Percentiles rank a stretch among this genome's conserved stretches.
phyloP scores from a whole-genome alignment of 1,140 invertebrate species.

The Parapsyche elsis region DNA sequence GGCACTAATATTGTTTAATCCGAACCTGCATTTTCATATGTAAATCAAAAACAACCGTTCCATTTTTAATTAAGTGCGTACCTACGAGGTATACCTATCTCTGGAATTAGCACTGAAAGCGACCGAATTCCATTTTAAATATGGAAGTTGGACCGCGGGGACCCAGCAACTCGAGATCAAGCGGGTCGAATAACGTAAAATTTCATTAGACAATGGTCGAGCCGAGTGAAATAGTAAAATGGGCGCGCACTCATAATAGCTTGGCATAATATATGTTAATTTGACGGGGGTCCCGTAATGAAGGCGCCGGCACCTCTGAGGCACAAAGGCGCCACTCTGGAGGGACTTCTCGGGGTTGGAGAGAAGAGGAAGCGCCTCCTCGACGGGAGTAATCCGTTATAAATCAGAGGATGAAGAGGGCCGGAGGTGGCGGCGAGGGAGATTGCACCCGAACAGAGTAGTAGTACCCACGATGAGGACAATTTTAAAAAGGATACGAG shows the following conservation, averaged over 20 bases:
- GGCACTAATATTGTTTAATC: slow-evolving; percentile 10
- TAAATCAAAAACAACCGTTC: no score
- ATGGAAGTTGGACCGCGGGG: no score
- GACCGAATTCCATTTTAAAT: no score
- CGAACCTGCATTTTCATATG: no score
- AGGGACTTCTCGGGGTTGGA: not conserved
- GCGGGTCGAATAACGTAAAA: not conserved
- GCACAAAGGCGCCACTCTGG: not conserved
- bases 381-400: slow-evolving; percentile 53
- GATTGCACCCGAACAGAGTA: not conserved
- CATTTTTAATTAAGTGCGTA: no score
- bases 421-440: slow-evolving; percentile 17
- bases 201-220: not conserved
- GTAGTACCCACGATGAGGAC: not conserved
- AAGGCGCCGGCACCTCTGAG: not conserved
- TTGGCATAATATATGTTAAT: slow-evolving; percentile 20
- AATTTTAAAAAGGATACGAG: not conserved
- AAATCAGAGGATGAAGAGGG: slow-evolving; percentile 55
- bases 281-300: slow-evolving; percentile 10
- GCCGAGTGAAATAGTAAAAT: not conserved
- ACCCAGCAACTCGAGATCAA: no score
- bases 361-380: not conserved
- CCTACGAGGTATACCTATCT: no score
- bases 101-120: no score
- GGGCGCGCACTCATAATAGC: slow-evolving; percentile 1